Percentiles rank a stretch among this genome's conserved stretches.
These are phyloP conservation scores for Strix uralensis DNA, from an alignment of 2,113 vertebrate species.

Conservation along the genomic window DNA sequence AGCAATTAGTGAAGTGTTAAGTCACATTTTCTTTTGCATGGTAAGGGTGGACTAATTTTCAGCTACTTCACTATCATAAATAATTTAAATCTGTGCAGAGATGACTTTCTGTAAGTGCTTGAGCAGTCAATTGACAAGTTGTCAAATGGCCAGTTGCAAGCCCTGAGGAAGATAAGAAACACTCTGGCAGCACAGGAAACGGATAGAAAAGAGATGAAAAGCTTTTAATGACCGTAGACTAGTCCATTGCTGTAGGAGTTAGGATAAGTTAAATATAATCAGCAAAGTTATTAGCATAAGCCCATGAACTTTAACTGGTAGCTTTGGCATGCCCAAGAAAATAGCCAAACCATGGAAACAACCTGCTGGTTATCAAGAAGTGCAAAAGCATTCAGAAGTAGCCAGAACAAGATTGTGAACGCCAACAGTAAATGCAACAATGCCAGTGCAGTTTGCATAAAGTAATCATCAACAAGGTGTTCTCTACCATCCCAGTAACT, in stretches of 20 bases:
- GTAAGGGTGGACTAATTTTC: slow-evolving; percentile 42
- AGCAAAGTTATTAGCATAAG: not conserved
- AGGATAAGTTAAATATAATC: not conserved
- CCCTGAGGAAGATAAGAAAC: not conserved
- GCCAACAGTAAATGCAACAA: not conserved
- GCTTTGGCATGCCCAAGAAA: not conserved
- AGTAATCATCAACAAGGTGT: not conserved
- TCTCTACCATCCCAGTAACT: not conserved
- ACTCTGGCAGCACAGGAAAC: not conserved
- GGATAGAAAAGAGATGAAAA: not conserved
- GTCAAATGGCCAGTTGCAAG: not conserved
- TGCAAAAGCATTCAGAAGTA: not conserved
- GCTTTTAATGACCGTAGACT: not conserved
- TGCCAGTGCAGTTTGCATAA: not conserved
- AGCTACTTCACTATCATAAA: slow-evolving; percentile 54
- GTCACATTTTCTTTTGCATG: slow-evolving; percentile 5
- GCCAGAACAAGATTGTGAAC: not conserved
- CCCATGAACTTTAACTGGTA: not conserved
- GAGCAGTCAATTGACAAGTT: slow-evolving; percentile 37
- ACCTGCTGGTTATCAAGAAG: not conserved
- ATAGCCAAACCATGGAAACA: not conserved
- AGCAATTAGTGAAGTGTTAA: slow-evolving; percentile 37
- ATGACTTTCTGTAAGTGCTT: slow-evolving; percentile 41
- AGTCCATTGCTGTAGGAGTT: not conserved
- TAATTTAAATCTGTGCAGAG: slow-evolving; percentile 34